Conservation (phyloP, 2,797 vertebrate species). For the Gallinago nigripennis region DNA sequence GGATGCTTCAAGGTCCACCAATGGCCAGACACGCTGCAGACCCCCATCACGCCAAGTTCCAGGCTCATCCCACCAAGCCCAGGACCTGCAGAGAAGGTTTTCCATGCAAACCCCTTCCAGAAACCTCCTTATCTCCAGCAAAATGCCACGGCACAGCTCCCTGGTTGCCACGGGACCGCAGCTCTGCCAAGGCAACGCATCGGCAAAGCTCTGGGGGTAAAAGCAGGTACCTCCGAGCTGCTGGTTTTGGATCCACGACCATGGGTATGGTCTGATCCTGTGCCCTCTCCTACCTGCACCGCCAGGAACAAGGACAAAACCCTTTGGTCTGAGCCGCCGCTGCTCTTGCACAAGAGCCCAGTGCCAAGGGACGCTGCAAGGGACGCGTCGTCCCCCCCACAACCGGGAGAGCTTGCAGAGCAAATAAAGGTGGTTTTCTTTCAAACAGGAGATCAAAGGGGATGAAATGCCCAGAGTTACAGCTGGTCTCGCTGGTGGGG, state of each 20-base stretch:
- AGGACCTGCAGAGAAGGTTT: not conserved
- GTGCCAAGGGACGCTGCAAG: not conserved
- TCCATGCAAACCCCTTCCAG: not conserved
- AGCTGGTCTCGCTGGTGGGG: not conserved
- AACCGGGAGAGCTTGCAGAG: not conserved
- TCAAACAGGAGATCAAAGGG: constrained; percentile 21
- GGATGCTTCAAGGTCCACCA: not conserved
- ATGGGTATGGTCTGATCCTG: not conserved
- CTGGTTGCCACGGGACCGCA: fast-evolving
- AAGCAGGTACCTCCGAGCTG: not conserved
- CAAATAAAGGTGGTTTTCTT: constrained; percentile 13
- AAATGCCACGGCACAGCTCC: not conserved
- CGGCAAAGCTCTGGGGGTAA: not conserved
- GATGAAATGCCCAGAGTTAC: not conserved
- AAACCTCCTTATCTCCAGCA: not conserved
- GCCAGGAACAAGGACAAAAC: not conserved
- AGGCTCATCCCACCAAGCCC: not conserved
- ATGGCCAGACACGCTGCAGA: not conserved
- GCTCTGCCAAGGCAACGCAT: not conserved
- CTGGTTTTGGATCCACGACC: not conserved
- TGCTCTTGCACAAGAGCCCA: not conserved
- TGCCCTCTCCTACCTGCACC: not conserved
- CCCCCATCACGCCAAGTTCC: fast-evolving
- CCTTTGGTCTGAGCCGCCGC: not conserved
- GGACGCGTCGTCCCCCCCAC: too few relatives aligned